Conservation (phyloP, 2,797 vertebrate species). For the Rhinophrynus dorsalis region DNA sequence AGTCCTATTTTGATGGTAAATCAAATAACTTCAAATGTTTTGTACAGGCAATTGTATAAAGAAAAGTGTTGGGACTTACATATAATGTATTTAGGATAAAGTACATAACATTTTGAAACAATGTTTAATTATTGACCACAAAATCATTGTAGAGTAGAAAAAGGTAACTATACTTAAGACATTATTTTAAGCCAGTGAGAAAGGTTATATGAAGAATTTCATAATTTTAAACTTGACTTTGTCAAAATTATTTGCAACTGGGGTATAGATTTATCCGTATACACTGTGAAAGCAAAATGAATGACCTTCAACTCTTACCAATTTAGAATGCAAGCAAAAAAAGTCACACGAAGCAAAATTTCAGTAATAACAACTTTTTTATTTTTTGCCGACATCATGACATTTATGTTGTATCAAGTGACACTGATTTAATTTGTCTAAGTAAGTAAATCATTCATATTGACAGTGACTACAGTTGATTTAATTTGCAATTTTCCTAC, state of each 20-base stretch:
- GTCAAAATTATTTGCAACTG: conserved; percentile 35
- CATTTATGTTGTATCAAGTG: conserved; percentile 71
- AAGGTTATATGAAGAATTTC: too few relatives aligned
- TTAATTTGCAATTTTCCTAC: conserved; percentile 74
- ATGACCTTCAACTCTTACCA: conserved; percentile 30
- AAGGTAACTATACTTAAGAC: neutral
- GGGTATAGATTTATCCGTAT: neutral
- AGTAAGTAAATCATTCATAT: conserved; percentile 82
- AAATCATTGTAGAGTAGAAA: neutral
- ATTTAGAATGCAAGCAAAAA: conserved; percentile 28
- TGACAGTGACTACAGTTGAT: conserved; percentile 74
- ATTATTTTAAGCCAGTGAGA: neutral
- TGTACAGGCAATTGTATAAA: too few relatives aligned
- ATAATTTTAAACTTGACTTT: conserved; percentile 13
- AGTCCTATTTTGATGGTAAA: too few relatives aligned
- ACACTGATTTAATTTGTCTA: conserved; percentile 84
- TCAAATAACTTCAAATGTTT: too few relatives aligned
- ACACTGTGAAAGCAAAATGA: conserved; percentile 16
- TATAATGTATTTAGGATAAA: too few relatives aligned
- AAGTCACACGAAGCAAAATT: conserved; percentile 71
- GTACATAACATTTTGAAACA: too few relatives aligned
- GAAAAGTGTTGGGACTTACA: too few relatives aligned
- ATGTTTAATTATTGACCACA: neutral
- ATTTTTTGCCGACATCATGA: conserved; percentile 61
- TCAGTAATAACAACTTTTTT: conserved; percentile 65